A percentile compares a stretch with the other conserved stretches of the same genome.
phyloP scores from a whole-genome alignment of 1,140 invertebrate species.

The Anoplophora glabripennis region DNA sequence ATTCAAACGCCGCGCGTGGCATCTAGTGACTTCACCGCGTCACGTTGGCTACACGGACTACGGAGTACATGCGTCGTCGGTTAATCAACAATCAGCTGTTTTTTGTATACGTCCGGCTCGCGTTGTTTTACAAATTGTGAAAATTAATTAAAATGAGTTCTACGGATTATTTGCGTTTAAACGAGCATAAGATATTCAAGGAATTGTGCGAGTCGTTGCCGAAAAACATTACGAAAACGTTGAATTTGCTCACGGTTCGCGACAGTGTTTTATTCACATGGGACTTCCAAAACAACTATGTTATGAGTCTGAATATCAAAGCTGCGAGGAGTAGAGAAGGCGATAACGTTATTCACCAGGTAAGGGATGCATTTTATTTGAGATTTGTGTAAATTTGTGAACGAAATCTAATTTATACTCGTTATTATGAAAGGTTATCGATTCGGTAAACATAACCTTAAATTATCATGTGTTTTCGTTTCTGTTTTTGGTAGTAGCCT shows the following conservation, averaged over 20 bases:
- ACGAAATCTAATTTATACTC: background rate
- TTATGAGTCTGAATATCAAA: conserved; percentile 60
- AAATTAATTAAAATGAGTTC: conserved; percentile 35
- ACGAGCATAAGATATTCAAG: conserved; percentile 59
- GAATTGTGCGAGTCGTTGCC: conserved; percentile 55
- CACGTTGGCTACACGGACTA: background rate
- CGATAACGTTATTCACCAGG: conserved; percentile 57
- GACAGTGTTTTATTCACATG: conserved; percentile 65
- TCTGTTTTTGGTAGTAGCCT: no score
- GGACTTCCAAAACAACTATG: conserved; percentile 61
- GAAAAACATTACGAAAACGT: conserved; percentile 56
- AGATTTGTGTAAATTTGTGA: background rate
- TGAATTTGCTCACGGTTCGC: conserved; percentile 60
- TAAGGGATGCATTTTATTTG: conserved; percentile 42
- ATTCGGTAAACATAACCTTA: conserved; percentile 11
- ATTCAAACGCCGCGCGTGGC: no score
- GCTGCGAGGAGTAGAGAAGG: conserved; percentile 53
- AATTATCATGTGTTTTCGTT: conserved; percentile 3
- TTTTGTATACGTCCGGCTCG: background rate
- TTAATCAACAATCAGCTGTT: background rate
- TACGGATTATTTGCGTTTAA: conserved; percentile 49
- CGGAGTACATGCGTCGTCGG: no score
- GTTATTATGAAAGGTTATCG: background rate
- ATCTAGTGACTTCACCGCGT: background rate
- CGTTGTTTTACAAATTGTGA: conserved; percentile 19